Percentiles rank a stretch among this genome's conserved stretches.
Evolutionary conservation across 2,113 vertebrate genomes (phyloP).

Genomic region (Irena cyanogastra): DNA sequence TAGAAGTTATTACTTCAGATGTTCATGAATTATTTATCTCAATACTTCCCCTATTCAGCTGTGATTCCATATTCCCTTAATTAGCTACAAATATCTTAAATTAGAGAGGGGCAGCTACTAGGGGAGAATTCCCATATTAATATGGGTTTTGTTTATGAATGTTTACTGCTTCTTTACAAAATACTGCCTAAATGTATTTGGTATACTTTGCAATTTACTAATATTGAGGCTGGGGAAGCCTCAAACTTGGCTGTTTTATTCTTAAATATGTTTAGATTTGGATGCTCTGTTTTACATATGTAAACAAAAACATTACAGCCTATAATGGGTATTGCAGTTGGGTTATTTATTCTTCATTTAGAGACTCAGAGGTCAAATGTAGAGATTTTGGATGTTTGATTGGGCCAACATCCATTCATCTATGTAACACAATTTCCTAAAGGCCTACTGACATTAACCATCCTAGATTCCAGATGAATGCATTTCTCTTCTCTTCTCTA

Average conservation of each 20-base stretch:
- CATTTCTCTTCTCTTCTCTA: neutral
- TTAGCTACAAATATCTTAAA: slow-evolving; percentile 21
- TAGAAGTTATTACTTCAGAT: slow-evolving; percentile 26
- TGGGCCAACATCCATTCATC: slow-evolving; percentile 16
- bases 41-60: neutral
- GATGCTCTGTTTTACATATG: neutral
- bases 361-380: neutral
- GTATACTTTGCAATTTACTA: neutral
- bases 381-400: neutral
- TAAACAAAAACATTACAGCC: neutral
- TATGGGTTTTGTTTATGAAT: neutral
- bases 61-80: neutral
- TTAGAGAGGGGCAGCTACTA: neutral
- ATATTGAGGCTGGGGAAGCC: neutral
- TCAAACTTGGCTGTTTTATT: neutral
- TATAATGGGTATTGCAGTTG: neutral
- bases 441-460: slow-evolving; percentile 6
- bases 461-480: neutral
- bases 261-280: neutral
- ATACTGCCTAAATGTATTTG: neutral
- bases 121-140: neutral
- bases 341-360: neutral
- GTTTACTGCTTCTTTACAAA: neutral
- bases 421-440: slow-evolving; percentile 29
- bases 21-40: slow-evolving; percentile 37